These are phyloP conservation scores for Drosophila suboccidentalis DNA, from an alignment of 2,888 invertebrate species.

Conservation along the genomic window DNA sequence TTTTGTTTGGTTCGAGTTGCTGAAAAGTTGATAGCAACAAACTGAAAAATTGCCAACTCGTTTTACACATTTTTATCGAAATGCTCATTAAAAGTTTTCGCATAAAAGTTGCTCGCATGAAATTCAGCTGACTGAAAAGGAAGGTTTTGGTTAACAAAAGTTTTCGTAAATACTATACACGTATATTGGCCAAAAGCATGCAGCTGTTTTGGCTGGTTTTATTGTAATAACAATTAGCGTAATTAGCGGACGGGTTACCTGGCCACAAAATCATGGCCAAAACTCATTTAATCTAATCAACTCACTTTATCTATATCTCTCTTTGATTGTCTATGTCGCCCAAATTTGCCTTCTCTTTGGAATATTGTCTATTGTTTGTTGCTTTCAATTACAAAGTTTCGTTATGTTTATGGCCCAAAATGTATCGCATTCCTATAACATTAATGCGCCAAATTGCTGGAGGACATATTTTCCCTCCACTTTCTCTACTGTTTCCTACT, in stretches of 20 bases:
- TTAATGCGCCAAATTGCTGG: slow-evolving; percentile 62
- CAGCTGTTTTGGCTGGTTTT: slow-evolving; percentile 34
- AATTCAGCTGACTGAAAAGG: slow-evolving; percentile 12
- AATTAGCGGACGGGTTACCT: slow-evolving; percentile 63
- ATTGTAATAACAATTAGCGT: slow-evolving; percentile 66
- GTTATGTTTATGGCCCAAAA: slow-evolving; percentile 45
- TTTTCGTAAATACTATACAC: slow-evolving; percentile 1
- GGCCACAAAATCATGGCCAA: slow-evolving; percentile 30
- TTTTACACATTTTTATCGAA: slow-evolving; percentile 55
- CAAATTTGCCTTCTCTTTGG: slow-evolving; percentile 11
- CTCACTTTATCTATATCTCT: slow-evolving; percentile 6
- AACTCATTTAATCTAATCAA: slow-evolving; percentile 61
- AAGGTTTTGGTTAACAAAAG: slow-evolving; percentile 13
- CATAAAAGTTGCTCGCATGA: slow-evolving; percentile 54
- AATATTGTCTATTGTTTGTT: slow-evolving; percentile 30
- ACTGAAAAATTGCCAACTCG: slow-evolving; percentile 31
- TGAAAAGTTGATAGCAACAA: slow-evolving; percentile 22
- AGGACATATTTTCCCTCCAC: slow-evolving; percentile 20
- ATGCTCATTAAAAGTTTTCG: slow-evolving; percentile 76
- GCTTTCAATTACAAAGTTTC: slow-evolving; percentile 72
- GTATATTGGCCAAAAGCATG: slow-evolving; percentile 18
- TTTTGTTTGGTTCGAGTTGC: background rate
- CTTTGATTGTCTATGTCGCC: background rate
- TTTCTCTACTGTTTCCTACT: background rate
- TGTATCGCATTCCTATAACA: slow-evolving; percentile 49